Evolutionary conservation across 92 coral and sea anemone genomes (phyloP).

Genomic region (Porites evermanni): DNA sequence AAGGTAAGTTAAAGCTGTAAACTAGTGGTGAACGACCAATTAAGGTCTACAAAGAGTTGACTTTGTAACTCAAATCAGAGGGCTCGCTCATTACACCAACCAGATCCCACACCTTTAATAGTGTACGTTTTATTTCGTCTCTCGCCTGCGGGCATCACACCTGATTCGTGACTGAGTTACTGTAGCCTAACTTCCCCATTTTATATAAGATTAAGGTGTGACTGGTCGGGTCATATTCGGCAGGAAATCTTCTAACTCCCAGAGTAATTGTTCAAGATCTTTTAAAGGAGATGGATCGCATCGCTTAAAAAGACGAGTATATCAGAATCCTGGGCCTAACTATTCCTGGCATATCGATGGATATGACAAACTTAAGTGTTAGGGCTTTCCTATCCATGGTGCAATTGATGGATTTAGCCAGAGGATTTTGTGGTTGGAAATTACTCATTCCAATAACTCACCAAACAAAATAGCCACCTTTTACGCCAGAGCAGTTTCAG

Average conservation of each 20-base stretch:
- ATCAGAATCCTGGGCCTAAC: slow-evolving; percentile 5
- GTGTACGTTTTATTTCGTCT: too few relatives aligned
- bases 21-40: too few relatives aligned
- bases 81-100: too few relatives aligned
- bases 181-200: too few relatives aligned
- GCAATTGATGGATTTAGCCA: slow-evolving; percentile 39
- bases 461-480: slow-evolving; percentile 47
- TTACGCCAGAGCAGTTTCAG: slow-evolving; percentile 20
- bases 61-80: too few relatives aligned
- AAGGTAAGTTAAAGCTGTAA: background rate
- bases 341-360: slow-evolving; percentile 16
- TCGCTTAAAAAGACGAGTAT: slow-evolving; percentile 1
- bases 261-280: slow-evolving; percentile 27
- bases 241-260: background rate
- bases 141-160: too few relatives aligned
- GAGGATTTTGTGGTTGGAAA: slow-evolving; percentile 47
- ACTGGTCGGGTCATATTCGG: too few relatives aligned
- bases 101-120: too few relatives aligned
- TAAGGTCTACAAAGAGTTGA: too few relatives aligned
- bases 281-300: slow-evolving; percentile 27
- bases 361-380: background rate
- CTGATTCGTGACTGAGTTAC: too few relatives aligned
- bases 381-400: slow-evolving; percentile 10
- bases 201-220: too few relatives aligned
- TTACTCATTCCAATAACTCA: slow-evolving; percentile 50